Evolutionary conservation across 2,113 vertebrate genomes (phyloP).

Genomic region (Cromileptes altivelis): DNA sequence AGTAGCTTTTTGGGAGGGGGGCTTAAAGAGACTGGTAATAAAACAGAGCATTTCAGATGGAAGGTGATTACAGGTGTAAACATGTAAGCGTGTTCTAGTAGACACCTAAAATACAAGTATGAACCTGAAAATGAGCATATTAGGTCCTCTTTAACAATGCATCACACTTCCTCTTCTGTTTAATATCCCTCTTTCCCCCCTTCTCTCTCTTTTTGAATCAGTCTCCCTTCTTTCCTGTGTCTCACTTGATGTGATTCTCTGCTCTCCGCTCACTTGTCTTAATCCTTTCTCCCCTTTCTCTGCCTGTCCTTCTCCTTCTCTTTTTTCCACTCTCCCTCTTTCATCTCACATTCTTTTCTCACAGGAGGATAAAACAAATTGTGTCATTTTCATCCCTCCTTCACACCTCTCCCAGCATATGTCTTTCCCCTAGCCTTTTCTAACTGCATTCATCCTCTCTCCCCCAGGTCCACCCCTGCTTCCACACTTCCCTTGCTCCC

Average conservation of each 20-base stretch:
- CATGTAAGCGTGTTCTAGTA: too few relatives aligned
- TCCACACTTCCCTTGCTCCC: constrained; percentile 26
- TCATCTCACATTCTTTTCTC: constrained; percentile 58
- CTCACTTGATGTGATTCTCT: constrained; percentile 33
- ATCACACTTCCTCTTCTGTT: not conserved
- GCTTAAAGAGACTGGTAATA: too few relatives aligned
- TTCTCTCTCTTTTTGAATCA: constrained; percentile 25
- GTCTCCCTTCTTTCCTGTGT: constrained; percentile 28
- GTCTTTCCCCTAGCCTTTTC: constrained; percentile 27
- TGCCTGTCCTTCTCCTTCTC: constrained; percentile 6
- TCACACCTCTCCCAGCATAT: constrained; percentile 55
- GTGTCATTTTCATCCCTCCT: constrained; percentile 59
- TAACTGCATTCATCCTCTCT: constrained; percentile 54
- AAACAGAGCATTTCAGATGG: too few relatives aligned
- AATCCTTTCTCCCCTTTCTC: constrained; percentile 44
- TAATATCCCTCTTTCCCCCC: not conserved
- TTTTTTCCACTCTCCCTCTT: constrained; percentile 27
- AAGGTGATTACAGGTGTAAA: too few relatives aligned
- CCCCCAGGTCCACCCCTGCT: constrained; percentile 48
- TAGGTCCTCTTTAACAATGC: not conserved
- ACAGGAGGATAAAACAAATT: constrained; percentile 64
- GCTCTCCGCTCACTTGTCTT: constrained; percentile 12
- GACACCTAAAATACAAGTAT: too few relatives aligned
- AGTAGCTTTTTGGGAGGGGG: too few relatives aligned
- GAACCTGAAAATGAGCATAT: too few relatives aligned